phyloP scores from a whole-genome alignment of 1,140 invertebrate genomes.

The Cherax quadricarinatus region DNA sequence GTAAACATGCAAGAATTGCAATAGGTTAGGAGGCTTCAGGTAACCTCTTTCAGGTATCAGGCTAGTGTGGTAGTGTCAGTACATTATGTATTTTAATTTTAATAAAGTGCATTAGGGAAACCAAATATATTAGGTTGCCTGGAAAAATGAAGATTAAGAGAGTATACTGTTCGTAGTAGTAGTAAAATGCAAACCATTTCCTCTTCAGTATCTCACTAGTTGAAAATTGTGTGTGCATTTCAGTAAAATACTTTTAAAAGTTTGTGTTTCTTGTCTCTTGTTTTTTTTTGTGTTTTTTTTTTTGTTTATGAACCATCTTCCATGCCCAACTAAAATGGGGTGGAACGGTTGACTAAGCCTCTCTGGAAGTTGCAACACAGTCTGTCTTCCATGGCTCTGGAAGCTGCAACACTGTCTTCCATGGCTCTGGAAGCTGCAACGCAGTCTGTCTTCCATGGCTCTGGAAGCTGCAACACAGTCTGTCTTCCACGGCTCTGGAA shows the following conservation, averaged over 20 bases:
- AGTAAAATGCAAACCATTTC: not conserved
- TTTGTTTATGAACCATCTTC: not conserved
- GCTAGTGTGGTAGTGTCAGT: too few relatives aligned
- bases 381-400: too few relatives aligned
- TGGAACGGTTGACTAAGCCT: not conserved
- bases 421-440: too few relatives aligned
- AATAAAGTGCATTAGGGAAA: too few relatives aligned
- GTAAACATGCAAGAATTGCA: too few relatives aligned
- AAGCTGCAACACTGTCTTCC: too few relatives aligned
- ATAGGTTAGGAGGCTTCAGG: too few relatives aligned
- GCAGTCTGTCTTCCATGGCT: too few relatives aligned
- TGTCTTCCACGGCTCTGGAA: not conserved
- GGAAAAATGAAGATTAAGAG: not conserved
- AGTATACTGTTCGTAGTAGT: not conserved
- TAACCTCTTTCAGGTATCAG: too few relatives aligned
- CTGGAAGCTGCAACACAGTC: too few relatives aligned
- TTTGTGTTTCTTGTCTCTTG: not conserved
- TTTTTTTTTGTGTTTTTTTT: not conserved
- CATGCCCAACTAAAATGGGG: not conserved
- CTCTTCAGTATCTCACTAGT: not conserved
- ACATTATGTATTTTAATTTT: too few relatives aligned
- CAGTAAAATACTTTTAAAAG: not conserved
- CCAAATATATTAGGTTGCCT: not conserved
- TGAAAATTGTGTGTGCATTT: not conserved
- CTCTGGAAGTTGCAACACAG: not conserved